Conservation (phyloP, 2,113 vertebrate genomes). For the Dipodomys stephensi region DNA sequence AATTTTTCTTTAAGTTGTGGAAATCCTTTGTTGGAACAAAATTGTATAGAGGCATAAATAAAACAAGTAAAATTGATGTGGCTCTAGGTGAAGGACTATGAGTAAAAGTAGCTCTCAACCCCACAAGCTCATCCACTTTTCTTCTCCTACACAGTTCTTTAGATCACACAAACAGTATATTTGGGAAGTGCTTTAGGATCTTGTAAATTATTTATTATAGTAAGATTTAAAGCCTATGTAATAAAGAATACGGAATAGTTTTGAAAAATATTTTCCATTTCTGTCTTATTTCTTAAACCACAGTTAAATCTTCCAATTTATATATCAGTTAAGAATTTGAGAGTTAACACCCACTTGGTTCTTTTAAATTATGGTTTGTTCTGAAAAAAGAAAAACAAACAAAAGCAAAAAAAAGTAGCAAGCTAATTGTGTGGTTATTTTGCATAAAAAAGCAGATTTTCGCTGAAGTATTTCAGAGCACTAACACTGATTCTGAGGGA, state of each 20-base stretch:
- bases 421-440: neutral
- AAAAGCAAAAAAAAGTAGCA: neutral
- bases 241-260: conserved; percentile 32
- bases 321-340: conserved; percentile 29
- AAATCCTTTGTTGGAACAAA: conserved; percentile 66
- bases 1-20: conserved; percentile 55
- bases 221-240: neutral
- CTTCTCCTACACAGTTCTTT: neutral
- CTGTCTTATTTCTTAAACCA: neutral
- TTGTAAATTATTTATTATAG: conserved; percentile 29
- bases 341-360: conserved; percentile 21
- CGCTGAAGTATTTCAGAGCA: neutral
- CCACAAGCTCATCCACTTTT: neutral
- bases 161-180: neutral
- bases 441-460: neutral
- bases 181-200: neutral
- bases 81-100: conserved; percentile 20
- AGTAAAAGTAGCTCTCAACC: neutral
- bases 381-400: neutral
- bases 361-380: conserved; percentile 22
- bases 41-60: conserved; percentile 59
- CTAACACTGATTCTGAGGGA: neutral
- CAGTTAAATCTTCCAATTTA: conserved; percentile 36
- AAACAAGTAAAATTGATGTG: conserved; percentile 57
- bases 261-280: neutral